Conservation (phyloP, 2,113 vertebrate species). For the Rhabdomys dilectus region DNA sequence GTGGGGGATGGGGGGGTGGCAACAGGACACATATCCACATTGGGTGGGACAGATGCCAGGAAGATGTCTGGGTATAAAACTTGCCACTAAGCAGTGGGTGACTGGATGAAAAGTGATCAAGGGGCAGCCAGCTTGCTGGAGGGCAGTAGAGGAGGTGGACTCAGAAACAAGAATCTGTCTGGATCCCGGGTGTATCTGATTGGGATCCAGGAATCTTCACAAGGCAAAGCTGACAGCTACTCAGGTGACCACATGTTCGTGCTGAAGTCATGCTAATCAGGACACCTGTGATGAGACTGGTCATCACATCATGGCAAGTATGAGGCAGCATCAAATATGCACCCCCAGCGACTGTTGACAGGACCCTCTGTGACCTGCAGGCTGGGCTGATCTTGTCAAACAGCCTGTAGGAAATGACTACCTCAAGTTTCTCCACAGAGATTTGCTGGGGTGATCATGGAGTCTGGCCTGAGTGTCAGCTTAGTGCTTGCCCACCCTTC, state of each 20-base stretch:
- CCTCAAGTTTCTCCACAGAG: neutral
- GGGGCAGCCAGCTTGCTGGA: rapidly evolving
- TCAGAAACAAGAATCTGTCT: neutral
- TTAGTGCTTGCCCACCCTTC: neutral
- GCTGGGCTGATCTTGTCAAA: neutral
- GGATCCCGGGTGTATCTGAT: rapidly evolving
- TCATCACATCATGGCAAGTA: rapidly evolving
- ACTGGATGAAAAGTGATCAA: rapidly evolving
- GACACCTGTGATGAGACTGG: neutral
- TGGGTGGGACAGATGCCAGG: rapidly evolving
- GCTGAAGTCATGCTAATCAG: rapidly evolving
- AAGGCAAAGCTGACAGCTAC: rapidly evolving
- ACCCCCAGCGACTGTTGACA: neutral
- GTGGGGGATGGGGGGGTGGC: rapidly evolving
- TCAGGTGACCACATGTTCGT: rapidly evolving
- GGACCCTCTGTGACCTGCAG: rapidly evolving
- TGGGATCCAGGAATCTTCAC: neutral
- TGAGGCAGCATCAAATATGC: rapidly evolving
- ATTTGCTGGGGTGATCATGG: rapidly evolving
- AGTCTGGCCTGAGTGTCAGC: neutral
- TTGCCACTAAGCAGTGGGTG: rapidly evolving
- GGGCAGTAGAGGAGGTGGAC: neutral
- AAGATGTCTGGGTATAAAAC: rapidly evolving
- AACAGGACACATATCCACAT: rapidly evolving
- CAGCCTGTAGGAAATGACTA: too few species aligned